Evolutionary conservation across 2,113 vertebrate species (phyloP), one percentile per base, ranked within the genome.

Genomic region (Indicator maculatus): DNA sequence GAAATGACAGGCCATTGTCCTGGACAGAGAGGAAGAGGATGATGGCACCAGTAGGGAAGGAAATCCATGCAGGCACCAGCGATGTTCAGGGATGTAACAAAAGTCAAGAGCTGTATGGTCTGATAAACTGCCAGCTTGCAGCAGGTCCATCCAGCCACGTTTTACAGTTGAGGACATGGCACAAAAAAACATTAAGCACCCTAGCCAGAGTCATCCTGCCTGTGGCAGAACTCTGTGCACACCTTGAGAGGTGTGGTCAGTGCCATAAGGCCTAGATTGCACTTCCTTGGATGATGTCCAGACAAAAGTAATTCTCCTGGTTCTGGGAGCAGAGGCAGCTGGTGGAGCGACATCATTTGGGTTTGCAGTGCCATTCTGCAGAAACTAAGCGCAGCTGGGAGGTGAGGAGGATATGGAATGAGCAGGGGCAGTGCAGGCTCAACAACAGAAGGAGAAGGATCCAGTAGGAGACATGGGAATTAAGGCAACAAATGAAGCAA

Each of bases 31-130:
- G 41, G 70, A 86, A 58, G 17, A 21, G 17, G 9, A 66, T 18
- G 33, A 38, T 13, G 53, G 36, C 31, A 63, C 26, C 27, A 41
- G 47, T 8, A 13, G 1, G 7, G 20, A 31, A 67, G 20, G 60
- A 77, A 58, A 55, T 31, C 58, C 33, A 81, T 0, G 0, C 0
- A 1, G 59, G 50, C 50, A 64, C 6, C 17, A 55, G 50, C 0
- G 2, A 9, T 50, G 26, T 41, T 41, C 1, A 0, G 24, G 15
- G 26, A 26, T 19, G 30, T 30, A 64, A 60, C 0, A 0, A 53
- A 41, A 23, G 39, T 53, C 36, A 52, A 1, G 1, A 69, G n/a
- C 56, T 77, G 33, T 33, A 72, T 0, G 0, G 52, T 53, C 36
- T 55, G 50, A 74, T 38, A 50, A 69, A 73, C 18, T 21, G 36